Evolutionary conservation across 1,140 invertebrate species (phyloP), one percentile per base, ranked within the genome.

Genomic region (Conopomorpha cramerella): DNA sequence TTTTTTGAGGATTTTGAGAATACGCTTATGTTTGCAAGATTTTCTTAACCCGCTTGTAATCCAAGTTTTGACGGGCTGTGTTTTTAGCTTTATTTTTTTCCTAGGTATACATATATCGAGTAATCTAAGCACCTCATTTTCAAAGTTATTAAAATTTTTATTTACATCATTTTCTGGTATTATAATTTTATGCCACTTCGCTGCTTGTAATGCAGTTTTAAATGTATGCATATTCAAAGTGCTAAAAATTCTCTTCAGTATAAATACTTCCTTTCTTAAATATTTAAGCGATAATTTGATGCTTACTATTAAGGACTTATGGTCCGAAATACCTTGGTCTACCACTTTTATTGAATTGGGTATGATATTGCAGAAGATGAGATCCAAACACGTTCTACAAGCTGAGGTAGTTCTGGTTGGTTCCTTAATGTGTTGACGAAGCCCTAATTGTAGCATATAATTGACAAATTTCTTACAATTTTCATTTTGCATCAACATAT

Each of bases 71-170:
- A 11, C 13, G 3, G 10, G 10, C 36, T 26, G 30, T 39, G 18
- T 10, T 11, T 27, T 36, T 11, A 33, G 28, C 15, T 25, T 16
- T 28, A 32, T 34, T 34, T 46, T 30, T 30, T 6, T 40, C 10
- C 27, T 8, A 35, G 16, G 14, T 16, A 34, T 16, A 38, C 23
- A 16, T 13, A 17, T 30, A 30, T 39, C 36, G 12, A 30, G 3
- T 14, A 28, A 12, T 4, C n/a, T 12, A 3, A 11, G 15, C 8
- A 38, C 30, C 31, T 16, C 39, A 34, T 19, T 32, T 25, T 35
- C 10, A n/a, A 28, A 28, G n/a, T 28, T 28, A 6, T 6, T 6
- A 28, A 11, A 28, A 28, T 28, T 28, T 28, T 4, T 3, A n/a
- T 28, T 28, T 6, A 28, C n/a, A 11, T 28, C n/a, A 28, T 28